These are phyloP conservation scores for Oligia strigilis DNA, from an alignment of 2,888 invertebrate species.

Conservation along the genomic window DNA sequence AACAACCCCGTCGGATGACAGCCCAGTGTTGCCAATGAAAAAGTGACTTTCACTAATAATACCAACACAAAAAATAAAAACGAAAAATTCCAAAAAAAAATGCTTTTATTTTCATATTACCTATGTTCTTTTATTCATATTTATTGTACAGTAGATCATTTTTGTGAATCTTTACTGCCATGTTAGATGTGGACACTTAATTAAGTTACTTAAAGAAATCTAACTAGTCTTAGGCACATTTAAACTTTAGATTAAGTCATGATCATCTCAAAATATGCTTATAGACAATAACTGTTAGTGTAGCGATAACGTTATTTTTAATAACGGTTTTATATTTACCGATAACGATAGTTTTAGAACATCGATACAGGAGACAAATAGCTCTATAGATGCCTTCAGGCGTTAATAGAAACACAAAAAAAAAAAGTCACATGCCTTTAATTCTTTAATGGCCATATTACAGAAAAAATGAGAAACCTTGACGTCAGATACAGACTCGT, in stretches of 20 bases:
- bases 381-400: background rate
- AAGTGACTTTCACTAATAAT: constrained; percentile 13
- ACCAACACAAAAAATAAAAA: constrained; percentile 43
- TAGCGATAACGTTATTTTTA: constrained; percentile 46
- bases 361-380: constrained; percentile 5
- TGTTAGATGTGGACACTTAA: constrained; percentile 65
- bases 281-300: constrained; percentile 62
- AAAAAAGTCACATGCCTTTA: background rate
- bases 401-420: background rate
- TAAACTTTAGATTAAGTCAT: constrained; percentile 59
- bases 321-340: constrained; percentile 43
- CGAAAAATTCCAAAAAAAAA: constrained; percentile 53
- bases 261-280: constrained; percentile 63
- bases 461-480: background rate
- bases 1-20: constrained; percentile 5
- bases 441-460: background rate
- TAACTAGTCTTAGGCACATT: constrained; percentile 78
- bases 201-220: constrained; percentile 67
- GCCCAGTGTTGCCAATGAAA: constrained; percentile 30
- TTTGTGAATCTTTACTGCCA: constrained; percentile 75
- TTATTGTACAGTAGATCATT: constrained; percentile 67
- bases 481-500: background rate
- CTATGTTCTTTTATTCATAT: constrained; percentile 54
- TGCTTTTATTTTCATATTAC: constrained; percentile 66
- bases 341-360: constrained; percentile 20